A percentile compares a stretch with the other conserved stretches of the same genome.
phyloP scores from a whole-genome alignment of 2,113 vertebrate species.

The Thamnaconus septentrionalis region DNA sequence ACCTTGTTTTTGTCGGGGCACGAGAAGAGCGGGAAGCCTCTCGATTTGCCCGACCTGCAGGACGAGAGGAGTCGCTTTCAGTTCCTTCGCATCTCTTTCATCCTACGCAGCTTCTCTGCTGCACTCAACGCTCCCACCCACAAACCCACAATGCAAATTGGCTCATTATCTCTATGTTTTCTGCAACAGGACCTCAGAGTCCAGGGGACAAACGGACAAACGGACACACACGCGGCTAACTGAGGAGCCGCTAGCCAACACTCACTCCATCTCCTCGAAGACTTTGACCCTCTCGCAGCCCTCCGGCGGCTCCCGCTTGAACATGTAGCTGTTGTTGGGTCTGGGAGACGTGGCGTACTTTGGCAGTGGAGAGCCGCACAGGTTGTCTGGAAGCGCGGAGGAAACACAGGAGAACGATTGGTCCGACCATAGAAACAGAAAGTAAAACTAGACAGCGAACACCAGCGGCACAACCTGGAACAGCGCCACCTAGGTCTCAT shows the following conservation, averaged over 20 bases:
- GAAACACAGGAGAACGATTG: slow-evolving; percentile 31
- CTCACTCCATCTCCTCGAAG: slow-evolving; percentile 97
- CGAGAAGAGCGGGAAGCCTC: slow-evolving; percentile 87
- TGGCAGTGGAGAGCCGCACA: slow-evolving; percentile 96
- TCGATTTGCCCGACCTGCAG: neutral
- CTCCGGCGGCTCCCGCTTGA: slow-evolving; percentile 98
- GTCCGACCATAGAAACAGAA: too few relatives aligned
- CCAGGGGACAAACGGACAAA: too few relatives aligned
- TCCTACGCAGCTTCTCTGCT: neutral
- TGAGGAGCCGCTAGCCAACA: slow-evolving; percentile 36
- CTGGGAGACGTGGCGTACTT: slow-evolving; percentile 99
- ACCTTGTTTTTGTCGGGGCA: slow-evolving; percentile 99
- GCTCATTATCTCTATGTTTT: neutral
- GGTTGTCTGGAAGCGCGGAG: slow-evolving; percentile 95
- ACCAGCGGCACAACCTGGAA: too few relatives aligned
- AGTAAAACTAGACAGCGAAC: too few relatives aligned
- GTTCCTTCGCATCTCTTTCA: neutral
- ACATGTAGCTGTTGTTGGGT: slow-evolving; percentile 99
- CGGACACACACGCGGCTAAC: neutral
- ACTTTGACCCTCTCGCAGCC: slow-evolving; percentile 99
- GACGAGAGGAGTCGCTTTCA: too few relatives aligned
- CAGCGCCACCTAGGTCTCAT: too few relatives aligned
- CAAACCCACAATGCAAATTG: slow-evolving; percentile 34
- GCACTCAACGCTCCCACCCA: slow-evolving; percentile 11
- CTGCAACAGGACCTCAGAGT: neutral